Conservation (phyloP, 2,797 vertebrate species). For the Apogon talboti region DNA sequence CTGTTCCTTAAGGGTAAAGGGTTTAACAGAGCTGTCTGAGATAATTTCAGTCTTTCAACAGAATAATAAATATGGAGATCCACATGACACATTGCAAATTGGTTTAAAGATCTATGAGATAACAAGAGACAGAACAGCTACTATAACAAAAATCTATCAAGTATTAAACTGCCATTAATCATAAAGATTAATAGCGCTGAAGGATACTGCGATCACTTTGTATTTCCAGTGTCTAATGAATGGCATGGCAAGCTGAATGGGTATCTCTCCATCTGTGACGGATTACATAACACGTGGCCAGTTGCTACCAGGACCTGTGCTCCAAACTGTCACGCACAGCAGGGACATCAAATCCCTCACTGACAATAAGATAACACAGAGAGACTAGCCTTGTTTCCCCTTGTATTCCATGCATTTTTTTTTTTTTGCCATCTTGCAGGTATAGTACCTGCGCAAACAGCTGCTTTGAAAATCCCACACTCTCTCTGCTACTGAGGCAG, state of each 20-base stretch:
- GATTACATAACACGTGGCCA: slow-evolving; percentile 69
- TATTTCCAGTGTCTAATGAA: slow-evolving; percentile 42
- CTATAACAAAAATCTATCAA: too few species aligned
- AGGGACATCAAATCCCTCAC: slow-evolving; percentile 54
- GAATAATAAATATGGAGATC: too few species aligned
- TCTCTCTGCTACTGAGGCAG: slow-evolving; percentile 26
- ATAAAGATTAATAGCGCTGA: background rate
- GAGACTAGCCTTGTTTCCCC: slow-evolving; percentile 4
- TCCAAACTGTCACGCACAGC: slow-evolving; percentile 65
- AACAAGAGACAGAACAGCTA: too few species aligned
- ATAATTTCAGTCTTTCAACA: too few species aligned
- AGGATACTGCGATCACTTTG: slow-evolving; percentile 6
- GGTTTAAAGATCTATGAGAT: too few species aligned
- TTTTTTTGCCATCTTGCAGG: slow-evolving; percentile 4
- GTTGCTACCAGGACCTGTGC: slow-evolving; percentile 58
- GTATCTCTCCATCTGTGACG: slow-evolving; percentile 57
- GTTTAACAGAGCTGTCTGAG: background rate
- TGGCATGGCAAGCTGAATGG: slow-evolving; percentile 51
- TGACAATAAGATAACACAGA: slow-evolving; percentile 37
- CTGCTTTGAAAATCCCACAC: slow-evolving; percentile 39
- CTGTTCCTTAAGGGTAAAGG: too few species aligned
- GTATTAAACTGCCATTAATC: too few species aligned
- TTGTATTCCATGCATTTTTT: background rate
- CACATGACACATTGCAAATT: too few species aligned
- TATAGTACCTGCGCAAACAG: slow-evolving; percentile 29